A percentile compares a stretch with the other conserved stretches of the same genome.
phyloP scores from a whole-genome alignment of 2,888 invertebrate species.

The Proisotoma minuta region DNA sequence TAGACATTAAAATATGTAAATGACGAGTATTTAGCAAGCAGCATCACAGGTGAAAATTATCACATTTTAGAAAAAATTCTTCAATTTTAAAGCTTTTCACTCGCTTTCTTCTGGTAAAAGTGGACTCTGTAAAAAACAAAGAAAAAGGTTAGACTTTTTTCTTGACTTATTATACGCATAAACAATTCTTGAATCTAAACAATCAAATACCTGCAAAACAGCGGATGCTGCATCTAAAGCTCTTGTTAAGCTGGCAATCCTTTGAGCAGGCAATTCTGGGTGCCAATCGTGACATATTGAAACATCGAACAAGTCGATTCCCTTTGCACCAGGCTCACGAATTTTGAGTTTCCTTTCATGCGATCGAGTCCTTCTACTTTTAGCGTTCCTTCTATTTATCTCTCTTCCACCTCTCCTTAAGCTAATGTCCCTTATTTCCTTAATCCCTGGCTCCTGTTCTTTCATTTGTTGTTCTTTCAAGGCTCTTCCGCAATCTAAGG shows the following conservation, averaged over 20 bases:
- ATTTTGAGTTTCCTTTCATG: constrained; percentile 12
- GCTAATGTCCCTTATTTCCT: constrained; percentile 10
- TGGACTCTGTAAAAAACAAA: too few species aligned
- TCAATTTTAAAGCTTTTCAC: constrained; percentile 9
- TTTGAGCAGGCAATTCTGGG: constrained; percentile 30
- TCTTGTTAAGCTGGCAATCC: constrained; percentile 42
- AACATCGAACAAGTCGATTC: constrained; percentile 4
- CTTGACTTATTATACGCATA: too few species aligned
- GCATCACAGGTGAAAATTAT: background rate
- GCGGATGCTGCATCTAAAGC: constrained; percentile 45
- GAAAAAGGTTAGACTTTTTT: too few species aligned
- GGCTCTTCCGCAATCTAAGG: constrained; percentile 39
- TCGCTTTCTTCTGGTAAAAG: constrained; percentile 47
- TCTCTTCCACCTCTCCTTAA: constrained; percentile 7
- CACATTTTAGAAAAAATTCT: background rate
- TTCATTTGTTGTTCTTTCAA: background rate
- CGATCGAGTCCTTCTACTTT: constrained; percentile 14
- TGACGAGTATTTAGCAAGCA: too few species aligned
- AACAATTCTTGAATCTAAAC: too few species aligned
- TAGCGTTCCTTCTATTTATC: background rate
- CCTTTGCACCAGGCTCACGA: constrained; percentile 6
- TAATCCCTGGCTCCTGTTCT: background rate
- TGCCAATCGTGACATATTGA: constrained; percentile 35
- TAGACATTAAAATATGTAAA: too few species aligned
- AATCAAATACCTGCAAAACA: too few species aligned